A percentile compares a stretch with the other conserved stretches of the same genome.
These are phyloP conservation scores for Cryptus armator DNA, from an alignment of 2,888 invertebrate species.

Conservation along the genomic window DNA sequence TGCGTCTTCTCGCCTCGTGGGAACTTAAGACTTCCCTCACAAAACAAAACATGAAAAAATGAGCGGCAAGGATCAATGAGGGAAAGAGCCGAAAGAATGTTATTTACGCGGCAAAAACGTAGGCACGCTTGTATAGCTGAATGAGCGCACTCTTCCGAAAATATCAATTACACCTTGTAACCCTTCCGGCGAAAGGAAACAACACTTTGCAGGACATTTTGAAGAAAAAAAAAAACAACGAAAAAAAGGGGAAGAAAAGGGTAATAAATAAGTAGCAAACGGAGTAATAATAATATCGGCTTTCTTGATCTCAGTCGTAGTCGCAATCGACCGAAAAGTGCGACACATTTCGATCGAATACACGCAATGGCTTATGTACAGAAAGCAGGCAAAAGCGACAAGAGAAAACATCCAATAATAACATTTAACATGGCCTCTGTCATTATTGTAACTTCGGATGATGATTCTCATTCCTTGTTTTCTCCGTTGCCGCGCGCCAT, in stretches of 20 bases:
- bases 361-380: constrained; percentile 79
- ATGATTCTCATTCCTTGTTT: constrained; percentile 69
- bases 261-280: background rate
- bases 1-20: constrained; percentile 53
- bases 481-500: constrained; percentile 68
- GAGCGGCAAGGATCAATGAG: background rate
- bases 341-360: constrained; percentile 77
- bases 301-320: constrained; percentile 10
- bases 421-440: constrained; percentile 73
- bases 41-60: background rate
- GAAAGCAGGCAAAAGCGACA: constrained; percentile 4
- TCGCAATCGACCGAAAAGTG: constrained; percentile 61
- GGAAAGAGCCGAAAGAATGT: background rate
- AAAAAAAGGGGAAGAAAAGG: constrained; percentile 15
- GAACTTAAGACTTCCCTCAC: constrained; percentile 34
- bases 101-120: constrained; percentile 30
- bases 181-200: constrained; percentile 37
- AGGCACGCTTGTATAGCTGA: constrained; percentile 7
- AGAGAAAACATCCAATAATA: constrained; percentile 75
- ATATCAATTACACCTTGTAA: constrained; percentile 44
- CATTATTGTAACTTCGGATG: constrained; percentile 75
- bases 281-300: constrained; percentile 22
- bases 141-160: constrained; percentile 37
- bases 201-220: constrained; percentile 41
- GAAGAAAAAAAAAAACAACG: background rate